phyloP scores from a whole-genome alignment of 2,888 invertebrate species.

The Xestoiulus laeticollis region DNA sequence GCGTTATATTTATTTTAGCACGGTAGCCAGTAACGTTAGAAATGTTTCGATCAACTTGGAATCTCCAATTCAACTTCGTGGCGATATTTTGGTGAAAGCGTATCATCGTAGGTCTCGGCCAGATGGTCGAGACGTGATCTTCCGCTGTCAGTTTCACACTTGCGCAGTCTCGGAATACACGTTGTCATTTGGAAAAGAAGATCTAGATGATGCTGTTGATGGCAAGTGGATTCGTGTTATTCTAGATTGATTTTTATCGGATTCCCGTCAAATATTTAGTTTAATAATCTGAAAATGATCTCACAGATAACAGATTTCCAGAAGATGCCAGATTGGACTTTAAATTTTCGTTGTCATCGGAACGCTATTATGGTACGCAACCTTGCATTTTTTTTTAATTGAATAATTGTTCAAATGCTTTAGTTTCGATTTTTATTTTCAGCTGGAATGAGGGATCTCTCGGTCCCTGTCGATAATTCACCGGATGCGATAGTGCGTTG shows the following conservation, averaged over 20 bases:
- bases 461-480: constrained; percentile 63
- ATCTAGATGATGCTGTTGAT: constrained; percentile 84
- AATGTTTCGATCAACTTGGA: constrained; percentile 77
- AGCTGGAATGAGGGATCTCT: constrained; percentile 60
- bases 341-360: constrained; percentile 73
- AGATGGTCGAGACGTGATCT: constrained; percentile 74
- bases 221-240: too few relatives aligned
- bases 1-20: constrained; percentile 59
- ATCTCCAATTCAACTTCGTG: constrained; percentile 79
- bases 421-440: background rate
- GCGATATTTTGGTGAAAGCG: constrained; percentile 91
- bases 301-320: constrained; percentile 81
- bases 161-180: constrained; percentile 88
- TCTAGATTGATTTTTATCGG: background rate
- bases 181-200: constrained; percentile 83
- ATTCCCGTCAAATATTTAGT: background rate
- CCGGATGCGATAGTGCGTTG: constrained; percentile 77
- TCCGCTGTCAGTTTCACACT: constrained; percentile 92
- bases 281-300: background rate
- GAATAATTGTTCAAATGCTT: background rate
- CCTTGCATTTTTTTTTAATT: background rate
- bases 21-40: constrained; percentile 73
- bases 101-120: constrained; percentile 73
- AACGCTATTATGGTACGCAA: constrained; percentile 52
- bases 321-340: constrained; percentile 84